These are phyloP conservation scores for Callinectes sapidus DNA, from an alignment of 2,888 invertebrate species.

Conservation along the genomic window DNA sequence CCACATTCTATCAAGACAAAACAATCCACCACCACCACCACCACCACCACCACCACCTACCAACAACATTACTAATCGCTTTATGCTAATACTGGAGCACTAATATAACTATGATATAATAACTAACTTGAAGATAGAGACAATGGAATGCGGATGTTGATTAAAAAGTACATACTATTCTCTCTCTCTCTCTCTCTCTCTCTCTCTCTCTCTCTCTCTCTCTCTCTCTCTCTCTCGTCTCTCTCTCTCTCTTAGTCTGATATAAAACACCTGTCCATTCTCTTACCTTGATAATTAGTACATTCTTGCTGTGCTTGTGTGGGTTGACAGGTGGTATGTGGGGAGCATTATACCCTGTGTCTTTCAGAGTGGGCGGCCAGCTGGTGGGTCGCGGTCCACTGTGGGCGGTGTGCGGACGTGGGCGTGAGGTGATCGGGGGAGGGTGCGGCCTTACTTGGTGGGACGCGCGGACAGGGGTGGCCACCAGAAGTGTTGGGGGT, in stretches of 20 bases:
- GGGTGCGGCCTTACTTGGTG: slow-evolving; percentile 59
- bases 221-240: neutral
- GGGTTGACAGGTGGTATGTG: neutral
- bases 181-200: neutral
- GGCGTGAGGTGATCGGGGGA: slow-evolving; percentile 61
- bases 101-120: neutral
- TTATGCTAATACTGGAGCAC: no score
- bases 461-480: slow-evolving; percentile 57
- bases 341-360: neutral
- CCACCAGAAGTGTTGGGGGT: slow-evolving; percentile 45
- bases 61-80: neutral
- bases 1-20: neutral
- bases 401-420: slow-evolving; percentile 64
- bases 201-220: neutral
- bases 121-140: neutral
- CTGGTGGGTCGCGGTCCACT: slow-evolving; percentile 46
- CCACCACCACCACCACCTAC: neutral
- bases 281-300: neutral
- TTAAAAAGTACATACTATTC: neutral
- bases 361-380: slow-evolving; percentile 26
- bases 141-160: neutral
- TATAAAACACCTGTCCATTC: neutral
- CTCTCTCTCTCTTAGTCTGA: neutral
- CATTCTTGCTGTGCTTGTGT: neutral
- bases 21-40: neutral